phyloP scores from a whole-genome alignment of 2,888 invertebrate genomes.

The Diarsia rubi region DNA sequence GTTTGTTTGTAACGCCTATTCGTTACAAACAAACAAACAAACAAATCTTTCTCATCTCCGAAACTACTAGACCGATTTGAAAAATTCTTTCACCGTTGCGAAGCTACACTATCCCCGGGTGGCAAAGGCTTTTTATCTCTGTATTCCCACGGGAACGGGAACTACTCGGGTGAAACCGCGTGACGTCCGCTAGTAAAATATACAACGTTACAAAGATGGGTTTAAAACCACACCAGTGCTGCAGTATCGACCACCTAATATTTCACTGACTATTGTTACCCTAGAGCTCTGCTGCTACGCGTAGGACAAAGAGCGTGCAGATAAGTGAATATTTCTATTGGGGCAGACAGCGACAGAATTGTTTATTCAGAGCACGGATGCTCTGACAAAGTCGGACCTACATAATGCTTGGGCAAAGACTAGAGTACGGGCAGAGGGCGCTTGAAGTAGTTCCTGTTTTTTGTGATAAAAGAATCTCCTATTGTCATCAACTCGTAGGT shows the following conservation, averaged over 20 bases:
- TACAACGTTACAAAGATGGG: neutral
- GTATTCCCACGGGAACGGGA: too few species aligned
- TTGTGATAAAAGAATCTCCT: neutral
- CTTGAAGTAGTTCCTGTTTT: neutral
- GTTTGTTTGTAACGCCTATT: too few species aligned
- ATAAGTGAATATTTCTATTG: conserved; percentile 75
- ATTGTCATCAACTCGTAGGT: neutral
- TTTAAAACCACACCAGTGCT: neutral
- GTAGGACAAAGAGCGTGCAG: conserved; percentile 60
- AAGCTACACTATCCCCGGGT: too few species aligned
- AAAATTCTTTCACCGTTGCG: too few species aligned
- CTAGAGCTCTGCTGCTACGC: conserved; percentile 49
- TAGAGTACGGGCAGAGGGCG: conserved; percentile 20
- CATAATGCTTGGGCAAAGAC: conserved; percentile 66
- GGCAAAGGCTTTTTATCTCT: too few species aligned
- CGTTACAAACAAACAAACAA: too few species aligned
- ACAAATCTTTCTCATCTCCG: too few species aligned
- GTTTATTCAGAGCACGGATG: conserved; percentile 77
- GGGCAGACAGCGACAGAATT: conserved; percentile 69
- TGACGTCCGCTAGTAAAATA: too few species aligned
- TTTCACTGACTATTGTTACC: conserved; percentile 41
- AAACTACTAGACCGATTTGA: too few species aligned
- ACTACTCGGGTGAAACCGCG: too few species aligned
- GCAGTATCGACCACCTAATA: conserved; percentile 27
- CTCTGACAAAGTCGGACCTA: conserved; percentile 74